Conservation (phyloP, 2,888 invertebrate species). For the Limnephilus rhombicus region DNA sequence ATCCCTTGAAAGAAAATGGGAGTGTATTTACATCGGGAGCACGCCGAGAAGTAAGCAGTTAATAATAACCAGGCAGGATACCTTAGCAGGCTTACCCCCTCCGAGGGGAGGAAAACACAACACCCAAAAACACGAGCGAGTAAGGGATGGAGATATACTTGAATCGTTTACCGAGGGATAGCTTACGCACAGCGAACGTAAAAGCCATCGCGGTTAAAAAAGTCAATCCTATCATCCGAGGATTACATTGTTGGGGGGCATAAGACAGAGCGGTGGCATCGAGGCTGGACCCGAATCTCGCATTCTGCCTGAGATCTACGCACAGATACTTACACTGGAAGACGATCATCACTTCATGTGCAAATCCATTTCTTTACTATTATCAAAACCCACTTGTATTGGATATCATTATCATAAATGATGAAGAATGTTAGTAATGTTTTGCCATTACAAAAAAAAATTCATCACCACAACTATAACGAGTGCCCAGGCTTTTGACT, state of each 20-base stretch:
- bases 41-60: slow-evolving; percentile 32
- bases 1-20: slow-evolving; percentile 34
- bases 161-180: slow-evolving; percentile 40
- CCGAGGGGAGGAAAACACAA: slow-evolving; percentile 18
- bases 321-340: neutral
- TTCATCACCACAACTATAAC: neutral
- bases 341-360: neutral
- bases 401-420: neutral
- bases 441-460: neutral
- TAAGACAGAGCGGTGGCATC: neutral
- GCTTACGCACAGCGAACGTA: slow-evolving; percentile 25
- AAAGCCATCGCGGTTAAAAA: slow-evolving; percentile 47
- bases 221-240: slow-evolving; percentile 59
- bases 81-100: slow-evolving; percentile 11
- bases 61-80: slow-evolving; percentile 38
- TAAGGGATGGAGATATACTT: slow-evolving; percentile 5
- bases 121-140: slow-evolving; percentile 25
- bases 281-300: slow-evolving; percentile 4
- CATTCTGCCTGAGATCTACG: neutral
- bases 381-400: neutral
- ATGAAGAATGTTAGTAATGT: neutral
- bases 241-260: slow-evolving; percentile 49
- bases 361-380: neutral
- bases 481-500: too few relatives aligned
- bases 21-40: slow-evolving; percentile 31